Evolutionary conservation across 2,113 vertebrate genomes (phyloP), one percentile per base, ranked within the genome.

Genomic region (Vireo altiloquus): DNA sequence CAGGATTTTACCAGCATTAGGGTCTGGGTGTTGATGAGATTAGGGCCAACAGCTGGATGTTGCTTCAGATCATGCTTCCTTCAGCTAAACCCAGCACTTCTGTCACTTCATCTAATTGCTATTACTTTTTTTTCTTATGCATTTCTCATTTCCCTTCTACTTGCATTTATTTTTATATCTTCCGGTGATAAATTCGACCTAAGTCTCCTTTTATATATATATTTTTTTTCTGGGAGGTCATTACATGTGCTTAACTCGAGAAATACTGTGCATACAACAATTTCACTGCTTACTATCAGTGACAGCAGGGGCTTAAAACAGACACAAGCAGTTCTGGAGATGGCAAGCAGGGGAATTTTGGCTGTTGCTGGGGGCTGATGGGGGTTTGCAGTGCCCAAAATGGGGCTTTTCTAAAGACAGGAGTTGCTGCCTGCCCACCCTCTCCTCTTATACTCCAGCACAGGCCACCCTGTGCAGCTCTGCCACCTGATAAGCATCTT

Each of bases 161-260:
- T 78, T 68, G 24, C 53, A 79, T 82, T 71, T 52, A 42, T 47
- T 85, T 69, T 87, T 76, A 72, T 85, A 87, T 88, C 52, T 89
- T 87, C 56, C 70, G 71, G 49, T 25, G 42, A 28, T 37, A 87
- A 94, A 84, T 50, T 75, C 3, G 21, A 40, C 24, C 37, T 22
- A 66, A 91, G 15, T 27, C 37, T 82, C 39, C 47, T 77, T 77
- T 78, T 42, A 30, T 57, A 68, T 40, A 13, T 42, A n/a, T 42
- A 16, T 61, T 39, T 65, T 47, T 76, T 44, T 60, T 57, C 50
- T 12, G 5, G 30, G 19, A 50, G 2, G 11, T 60, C 31, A 33
- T 68, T 92, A 69, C 31, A 22, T 16, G 14, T 72, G 24, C 15
- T 90, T 90, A 56, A 85, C 71, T 91, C 40, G 46, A 61, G 60